A percentile compares a stretch with the other conserved stretches of the same genome.
These are phyloP conservation scores for Akabosia matsudoensis DNA, from an alignment of 1,140 invertebrate species.

Conservation along the genomic window DNA sequence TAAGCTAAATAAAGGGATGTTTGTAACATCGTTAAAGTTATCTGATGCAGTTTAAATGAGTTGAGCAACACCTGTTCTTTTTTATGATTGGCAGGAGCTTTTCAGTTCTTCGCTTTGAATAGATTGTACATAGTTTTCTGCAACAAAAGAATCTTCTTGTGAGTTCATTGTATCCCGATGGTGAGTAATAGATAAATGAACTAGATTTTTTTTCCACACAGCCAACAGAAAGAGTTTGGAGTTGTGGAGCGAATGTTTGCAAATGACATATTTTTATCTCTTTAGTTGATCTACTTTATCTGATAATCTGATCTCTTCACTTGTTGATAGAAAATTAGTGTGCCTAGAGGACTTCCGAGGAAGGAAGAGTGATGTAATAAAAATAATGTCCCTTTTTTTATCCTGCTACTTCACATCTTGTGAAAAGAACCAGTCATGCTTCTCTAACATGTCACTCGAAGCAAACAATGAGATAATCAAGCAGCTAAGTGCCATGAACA, in stretches of 20 bases:
- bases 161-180: too few relatives aligned
- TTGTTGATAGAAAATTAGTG: constrained; percentile 17
- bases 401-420: too few relatives aligned
- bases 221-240: too few relatives aligned
- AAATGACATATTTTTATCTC: too few relatives aligned
- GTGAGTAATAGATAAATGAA: too few relatives aligned
- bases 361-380: neutral
- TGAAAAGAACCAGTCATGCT: constrained; percentile 14
- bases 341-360: neutral
- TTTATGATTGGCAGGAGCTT: constrained; percentile 1
- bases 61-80: constrained; percentile 6
- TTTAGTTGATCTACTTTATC: neutral
- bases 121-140: too few relatives aligned
- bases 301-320: neutral
- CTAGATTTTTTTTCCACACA: too few relatives aligned
- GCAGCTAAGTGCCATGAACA: constrained; percentile 25
- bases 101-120: neutral
- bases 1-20: neutral
- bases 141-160: too few relatives aligned
- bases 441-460: constrained; percentile 23
- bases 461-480: constrained; percentile 17
- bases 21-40: neutral
- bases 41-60: neutral
- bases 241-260: too few relatives aligned
- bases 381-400: constrained; percentile 9